A percentile compares a stretch with the other conserved stretches of the same genome.
Conservation (phyloP, 1,140 invertebrate genomes). For the Tigriopus japonicus region DNA sequence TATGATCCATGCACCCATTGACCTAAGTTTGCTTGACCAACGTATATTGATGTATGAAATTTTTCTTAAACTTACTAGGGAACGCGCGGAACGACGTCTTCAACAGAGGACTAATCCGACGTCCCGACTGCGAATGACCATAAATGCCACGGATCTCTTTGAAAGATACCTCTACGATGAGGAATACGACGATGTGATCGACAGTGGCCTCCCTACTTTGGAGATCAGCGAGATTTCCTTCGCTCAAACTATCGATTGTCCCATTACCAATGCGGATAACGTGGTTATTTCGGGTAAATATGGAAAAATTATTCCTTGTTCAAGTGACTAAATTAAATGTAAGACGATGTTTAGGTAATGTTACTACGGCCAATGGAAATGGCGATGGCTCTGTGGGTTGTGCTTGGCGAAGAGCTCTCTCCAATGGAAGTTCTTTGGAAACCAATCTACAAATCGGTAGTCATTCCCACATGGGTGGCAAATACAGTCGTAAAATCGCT, state of each 20-base stretch:
- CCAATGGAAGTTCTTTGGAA: slow-evolving; percentile 65
- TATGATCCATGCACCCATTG: slow-evolving; percentile 17
- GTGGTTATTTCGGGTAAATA: slow-evolving; percentile 46
- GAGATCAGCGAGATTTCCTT: slow-evolving; percentile 81
- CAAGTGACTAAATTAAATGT: no score
- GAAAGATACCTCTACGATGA: slow-evolving; percentile 29
- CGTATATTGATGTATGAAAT: background rate
- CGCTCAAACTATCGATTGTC: slow-evolving; percentile 77
- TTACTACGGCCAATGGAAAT: slow-evolving; percentile 68
- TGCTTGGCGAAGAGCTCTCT: slow-evolving; percentile 48
- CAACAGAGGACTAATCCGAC: slow-evolving; percentile 75
- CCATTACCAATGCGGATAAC: slow-evolving; percentile 63
- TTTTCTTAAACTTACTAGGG: no score
- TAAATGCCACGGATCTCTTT: slow-evolving; percentile 87
- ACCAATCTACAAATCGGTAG: slow-evolving; percentile 33
- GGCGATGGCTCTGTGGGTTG: slow-evolving; percentile 51
- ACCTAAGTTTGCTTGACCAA: background rate
- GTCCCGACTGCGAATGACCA: slow-evolving; percentile 59
- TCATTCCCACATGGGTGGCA: slow-evolving; percentile 12
- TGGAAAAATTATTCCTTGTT: no score
- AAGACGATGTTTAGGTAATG: slow-evolving; percentile 29
- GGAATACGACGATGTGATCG: slow-evolving; percentile 41
- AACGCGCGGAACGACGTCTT: slow-evolving; percentile 58
- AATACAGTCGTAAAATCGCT: background rate
- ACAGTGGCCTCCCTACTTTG: slow-evolving; percentile 41